A percentile compares a stretch with the other conserved stretches of the same genome.
Conservation (phyloP, 1,140 invertebrate species). For the Rhopalosiphum maidis region DNA sequence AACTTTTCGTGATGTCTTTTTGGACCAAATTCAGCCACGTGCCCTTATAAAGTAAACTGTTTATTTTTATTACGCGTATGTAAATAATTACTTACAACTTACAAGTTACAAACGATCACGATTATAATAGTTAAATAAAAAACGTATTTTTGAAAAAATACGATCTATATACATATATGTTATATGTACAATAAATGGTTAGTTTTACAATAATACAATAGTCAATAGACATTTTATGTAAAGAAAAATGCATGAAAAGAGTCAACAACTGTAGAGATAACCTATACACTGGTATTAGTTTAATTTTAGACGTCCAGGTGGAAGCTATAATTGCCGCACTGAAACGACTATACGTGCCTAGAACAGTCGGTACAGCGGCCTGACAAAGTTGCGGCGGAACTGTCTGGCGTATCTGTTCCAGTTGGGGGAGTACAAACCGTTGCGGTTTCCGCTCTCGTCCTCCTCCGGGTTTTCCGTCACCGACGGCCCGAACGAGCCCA, state of each 20-base stretch:
- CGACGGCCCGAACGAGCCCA: neutral
- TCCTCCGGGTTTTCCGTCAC: neutral
- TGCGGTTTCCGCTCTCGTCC: neutral
- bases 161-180: neutral
- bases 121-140: too few relatives aligned
- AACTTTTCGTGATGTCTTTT: too few relatives aligned
- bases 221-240: neutral
- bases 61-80: neutral
- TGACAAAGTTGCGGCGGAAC: conserved; percentile 33
- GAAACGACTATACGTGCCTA: neutral
- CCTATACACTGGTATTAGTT: neutral
- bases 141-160: neutral
- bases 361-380: conserved; percentile 38
- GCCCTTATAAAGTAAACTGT: neutral
- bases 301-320: neutral
- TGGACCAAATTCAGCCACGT: too few relatives aligned
- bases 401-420: conserved; percentile 51
- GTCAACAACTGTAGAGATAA: neutral
- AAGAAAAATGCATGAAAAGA: neutral
- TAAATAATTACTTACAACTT: neutral
- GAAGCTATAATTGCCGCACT: too few relatives aligned
- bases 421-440: neutral
- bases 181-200: neutral
- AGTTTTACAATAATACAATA: neutral
- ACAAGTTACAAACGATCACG: neutral